Evolutionary conservation across 2,797 vertebrate species (phyloP).

Genomic region (Taenioides sp.): DNA sequence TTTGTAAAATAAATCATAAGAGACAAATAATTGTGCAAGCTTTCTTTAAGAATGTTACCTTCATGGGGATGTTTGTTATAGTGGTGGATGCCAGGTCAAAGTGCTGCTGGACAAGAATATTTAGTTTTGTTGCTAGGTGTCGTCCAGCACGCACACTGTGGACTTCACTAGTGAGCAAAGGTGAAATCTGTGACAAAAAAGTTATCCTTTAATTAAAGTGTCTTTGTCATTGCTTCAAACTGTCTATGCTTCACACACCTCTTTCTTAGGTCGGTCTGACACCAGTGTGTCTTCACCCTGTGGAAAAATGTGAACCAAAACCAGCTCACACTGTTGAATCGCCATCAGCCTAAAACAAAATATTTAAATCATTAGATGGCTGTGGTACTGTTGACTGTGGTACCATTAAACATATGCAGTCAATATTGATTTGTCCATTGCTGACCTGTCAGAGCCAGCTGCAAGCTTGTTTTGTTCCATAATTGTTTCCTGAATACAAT

Average conservation of each 20-base stretch:
- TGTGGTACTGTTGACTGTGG: too few species aligned
- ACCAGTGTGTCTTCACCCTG: constrained; percentile 96
- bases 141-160: constrained; percentile 95
- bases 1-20: constrained; percentile 8
- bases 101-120: constrained; percentile 95
- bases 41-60: constrained; percentile 78
- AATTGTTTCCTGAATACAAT: constrained; percentile 95
- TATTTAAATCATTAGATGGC: not conserved
- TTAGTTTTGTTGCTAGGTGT: constrained; percentile 93
- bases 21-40: not conserved
- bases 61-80: constrained; percentile 99
- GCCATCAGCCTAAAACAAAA: constrained; percentile 86
- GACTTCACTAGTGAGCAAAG: constrained; percentile 95
- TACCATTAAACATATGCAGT: not conserved
- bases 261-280: constrained; percentile 93
- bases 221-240: not conserved
- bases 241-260: constrained; percentile 73
- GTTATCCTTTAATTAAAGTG: not conserved
- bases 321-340: constrained; percentile 96
- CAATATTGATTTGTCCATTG: constrained; percentile 20
- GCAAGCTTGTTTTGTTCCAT: constrained; percentile 96
- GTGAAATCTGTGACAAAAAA: constrained; percentile 81
- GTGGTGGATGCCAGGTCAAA: constrained; percentile 98
- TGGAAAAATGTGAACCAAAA: constrained; percentile 93
- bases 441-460: constrained; percentile 95